Percentiles rank a stretch among this genome's conserved stretches.
phyloP scores from a whole-genome alignment of 2,888 invertebrate genomes.

The Xestia rhomboidea region DNA sequence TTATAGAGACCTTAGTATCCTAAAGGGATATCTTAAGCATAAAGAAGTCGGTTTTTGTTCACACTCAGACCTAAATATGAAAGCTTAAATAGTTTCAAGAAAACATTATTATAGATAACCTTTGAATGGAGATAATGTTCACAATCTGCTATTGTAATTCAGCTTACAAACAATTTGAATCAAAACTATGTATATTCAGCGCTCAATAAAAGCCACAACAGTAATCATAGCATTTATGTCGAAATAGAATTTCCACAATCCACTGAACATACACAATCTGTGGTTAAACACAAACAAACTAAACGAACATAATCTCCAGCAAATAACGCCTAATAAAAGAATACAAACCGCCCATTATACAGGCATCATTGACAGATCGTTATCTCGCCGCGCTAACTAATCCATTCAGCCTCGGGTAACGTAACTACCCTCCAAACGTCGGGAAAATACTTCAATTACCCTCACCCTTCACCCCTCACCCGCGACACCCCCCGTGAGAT shows the following conservation, averaged over 20 bases:
- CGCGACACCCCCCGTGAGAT: constrained; percentile 72
- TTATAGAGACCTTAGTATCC: too few species aligned
- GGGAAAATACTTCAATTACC: constrained; percentile 88
- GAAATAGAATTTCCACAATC: constrained; percentile 21
- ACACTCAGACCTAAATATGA: background rate
- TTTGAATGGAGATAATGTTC: background rate
- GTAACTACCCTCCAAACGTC: constrained; percentile 83
- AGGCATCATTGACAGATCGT: constrained; percentile 80
- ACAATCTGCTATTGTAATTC: background rate
- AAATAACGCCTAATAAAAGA: constrained; percentile 63
- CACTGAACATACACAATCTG: constrained; percentile 54
- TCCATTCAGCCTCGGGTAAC: constrained; percentile 81
- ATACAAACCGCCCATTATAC: constrained; percentile 69
- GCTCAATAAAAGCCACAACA: constrained; percentile 6
- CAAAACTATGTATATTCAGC: constrained; percentile 10
- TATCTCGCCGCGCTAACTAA: constrained; percentile 86
- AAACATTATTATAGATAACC: background rate
- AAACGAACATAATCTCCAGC: constrained; percentile 62
- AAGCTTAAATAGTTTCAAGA: background rate
- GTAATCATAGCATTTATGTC: constrained; percentile 42
- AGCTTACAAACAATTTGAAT: background rate
- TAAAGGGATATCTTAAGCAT: background rate
- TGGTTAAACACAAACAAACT: constrained; percentile 60
- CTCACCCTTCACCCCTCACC: constrained; percentile 63
- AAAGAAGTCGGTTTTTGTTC: background rate